Base-by-base conservation (phyloP, 2,797 vertebrate species). In the Enteromius mattozi region DNA sequence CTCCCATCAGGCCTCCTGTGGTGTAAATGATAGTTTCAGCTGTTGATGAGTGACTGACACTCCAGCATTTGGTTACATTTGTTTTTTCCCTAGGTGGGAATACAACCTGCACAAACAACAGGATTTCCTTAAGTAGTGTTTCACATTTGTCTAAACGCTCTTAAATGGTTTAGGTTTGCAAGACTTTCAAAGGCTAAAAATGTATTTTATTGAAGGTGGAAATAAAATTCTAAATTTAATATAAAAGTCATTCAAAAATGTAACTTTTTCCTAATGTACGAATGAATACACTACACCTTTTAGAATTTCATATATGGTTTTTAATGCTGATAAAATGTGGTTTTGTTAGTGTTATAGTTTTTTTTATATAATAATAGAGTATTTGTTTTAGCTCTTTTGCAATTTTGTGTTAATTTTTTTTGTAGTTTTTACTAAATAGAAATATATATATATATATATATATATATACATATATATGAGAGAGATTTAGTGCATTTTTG, bases 21-120 rank as follows among this genome's bases (percentile, higher is more conserved):
- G 94, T 88, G 93, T 94, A 92, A 95, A 89, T 88, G 92, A 94
- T 91, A 86, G 90, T 89, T 92, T 93, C 94, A 95, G 94, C 94
- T 95, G 94, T 94, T 89, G 88, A 92, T 89, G 89, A 93, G 93
- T 61, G 71, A 71, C 70, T 82, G 83, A 87, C 72, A 69, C 59
- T 66, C 51, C 42, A 79, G 92, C 91, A 93, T 94, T 94, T 94
- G 92, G 91, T 93, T 90, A 90, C 89, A 89, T 91, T 92, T 91
- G 90, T 90, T 92, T 93, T 92, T 94, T 87, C 87, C 61, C 42
- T 86, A 70, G 80, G 61, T 78, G 80, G 81, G 81, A 89, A 93
- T 90, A 90, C 90, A 86, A 92, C 92, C 91, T 90, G 33, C 78
- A 79, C 74, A 86, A 84, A 84, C 81, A 87, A 82, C 71, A 45